These are phyloP conservation scores for Rallus limicola DNA, from an alignment of 2,113 vertebrate genomes.

Conservation along the genomic window DNA sequence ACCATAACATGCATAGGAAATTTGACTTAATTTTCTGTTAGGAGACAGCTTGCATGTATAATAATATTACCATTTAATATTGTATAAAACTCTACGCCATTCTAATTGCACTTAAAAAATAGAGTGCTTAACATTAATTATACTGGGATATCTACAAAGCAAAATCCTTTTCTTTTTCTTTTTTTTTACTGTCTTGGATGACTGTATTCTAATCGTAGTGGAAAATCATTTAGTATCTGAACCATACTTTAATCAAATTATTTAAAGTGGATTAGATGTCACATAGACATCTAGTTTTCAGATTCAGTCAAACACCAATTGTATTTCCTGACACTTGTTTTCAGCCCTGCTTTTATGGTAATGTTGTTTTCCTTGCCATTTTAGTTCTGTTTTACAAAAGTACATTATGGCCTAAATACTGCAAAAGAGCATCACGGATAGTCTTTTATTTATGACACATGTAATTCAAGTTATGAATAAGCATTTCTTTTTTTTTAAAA, in stretches of 20 bases:
- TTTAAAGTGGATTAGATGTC: background rate
- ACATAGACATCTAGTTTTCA: background rate
- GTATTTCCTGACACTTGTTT: background rate
- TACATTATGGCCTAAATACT: background rate
- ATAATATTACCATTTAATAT: slow-evolving; percentile 62
- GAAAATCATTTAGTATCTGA: background rate
- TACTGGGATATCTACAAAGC: slow-evolving; percentile 24
- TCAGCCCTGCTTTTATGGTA: background rate
- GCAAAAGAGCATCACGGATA: background rate
- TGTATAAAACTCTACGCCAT: slow-evolving; percentile 43
- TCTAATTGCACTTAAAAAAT: slow-evolving; percentile 62
- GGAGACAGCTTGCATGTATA: slow-evolving; percentile 49
- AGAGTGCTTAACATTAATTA: slow-evolving; percentile 57
- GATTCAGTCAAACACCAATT: background rate
- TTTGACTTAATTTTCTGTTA: slow-evolving; percentile 55
- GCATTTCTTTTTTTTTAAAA: background rate
- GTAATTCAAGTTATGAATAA: background rate
- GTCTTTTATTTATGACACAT: background rate
- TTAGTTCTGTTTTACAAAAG: background rate
- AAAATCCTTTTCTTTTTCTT: background rate
- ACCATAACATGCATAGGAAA: slow-evolving; percentile 1
- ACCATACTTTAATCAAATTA: background rate
- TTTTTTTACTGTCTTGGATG: background rate
- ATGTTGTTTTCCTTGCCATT: background rate
- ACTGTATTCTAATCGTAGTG: background rate